Evolutionary conservation across 37 sponge, comb jelly and placozoan genomes (phyloP).

Genomic region (Oopsacas minuta): DNA sequence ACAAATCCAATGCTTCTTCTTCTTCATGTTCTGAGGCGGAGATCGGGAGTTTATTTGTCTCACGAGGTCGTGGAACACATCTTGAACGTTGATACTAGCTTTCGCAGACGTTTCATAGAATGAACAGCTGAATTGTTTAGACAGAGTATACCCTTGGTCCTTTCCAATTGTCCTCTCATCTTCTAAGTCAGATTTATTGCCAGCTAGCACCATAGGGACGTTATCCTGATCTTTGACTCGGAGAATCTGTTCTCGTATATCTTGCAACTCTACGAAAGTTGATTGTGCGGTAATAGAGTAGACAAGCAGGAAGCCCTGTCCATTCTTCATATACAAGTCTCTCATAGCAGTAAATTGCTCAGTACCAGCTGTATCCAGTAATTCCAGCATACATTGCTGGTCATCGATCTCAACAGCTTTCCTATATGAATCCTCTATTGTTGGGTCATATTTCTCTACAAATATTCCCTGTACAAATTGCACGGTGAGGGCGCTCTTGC

Average conservation of each 20-base stretch:
- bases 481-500: slow-evolving; percentile 92
- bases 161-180: slow-evolving; percentile 94
- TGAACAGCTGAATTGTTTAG: slow-evolving; percentile 46
- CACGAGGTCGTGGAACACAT: slow-evolving; percentile 89
- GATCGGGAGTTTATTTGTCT: slow-evolving; percentile 89
- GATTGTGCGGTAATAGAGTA: slow-evolving; percentile 96
- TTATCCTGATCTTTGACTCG: slow-evolving; percentile 85
- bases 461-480: slow-evolving; percentile 99
- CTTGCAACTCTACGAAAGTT: slow-evolving; percentile 90
- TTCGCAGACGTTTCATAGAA: slow-evolving; percentile 97
- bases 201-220: slow-evolving; percentile 90
- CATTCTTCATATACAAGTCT: slow-evolving; percentile 99
- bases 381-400: slow-evolving; percentile 95
- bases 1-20: slow-evolving; percentile 34
- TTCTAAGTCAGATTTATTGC: slow-evolving; percentile 97
- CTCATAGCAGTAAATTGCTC: slow-evolving; percentile 99
- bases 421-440: slow-evolving; percentile 95
- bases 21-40: slow-evolving; percentile 68
- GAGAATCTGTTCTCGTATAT: slow-evolving; percentile 92
- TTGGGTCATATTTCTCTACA: slow-evolving; percentile 98
- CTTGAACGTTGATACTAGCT: slow-evolving; percentile 82
- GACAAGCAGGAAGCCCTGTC: slow-evolving; percentile 94
- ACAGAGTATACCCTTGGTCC: slow-evolving; percentile 82
- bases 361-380: slow-evolving; percentile 97
- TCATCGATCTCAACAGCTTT: slow-evolving; percentile 98